phyloP scores from a whole-genome alignment of 2,113 vertebrate genomes.

The Nicator chloris region DNA sequence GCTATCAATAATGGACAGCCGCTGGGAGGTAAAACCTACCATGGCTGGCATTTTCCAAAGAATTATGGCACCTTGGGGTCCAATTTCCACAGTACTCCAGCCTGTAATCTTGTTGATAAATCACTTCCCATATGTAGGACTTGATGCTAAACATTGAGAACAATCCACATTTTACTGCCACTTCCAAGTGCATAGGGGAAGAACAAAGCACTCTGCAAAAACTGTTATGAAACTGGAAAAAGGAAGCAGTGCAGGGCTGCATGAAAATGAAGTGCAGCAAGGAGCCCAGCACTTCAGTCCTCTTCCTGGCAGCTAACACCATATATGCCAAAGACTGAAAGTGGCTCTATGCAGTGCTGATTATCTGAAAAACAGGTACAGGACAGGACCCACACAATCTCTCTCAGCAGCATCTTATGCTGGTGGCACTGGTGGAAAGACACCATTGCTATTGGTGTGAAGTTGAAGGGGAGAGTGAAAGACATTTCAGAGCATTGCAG shows the following conservation, averaged over 20 bases:
- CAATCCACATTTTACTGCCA: slow-evolving; percentile 11
- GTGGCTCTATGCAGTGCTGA: background rate
- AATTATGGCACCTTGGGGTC: slow-evolving; percentile 30
- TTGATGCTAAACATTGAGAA: slow-evolving; percentile 34
- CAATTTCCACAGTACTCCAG: slow-evolving; percentile 17
- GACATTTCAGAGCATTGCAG: background rate
- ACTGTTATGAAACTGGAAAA: background rate
- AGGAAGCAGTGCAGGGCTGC: background rate
- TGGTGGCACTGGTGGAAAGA: background rate
- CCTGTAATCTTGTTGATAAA: slow-evolving; percentile 43
- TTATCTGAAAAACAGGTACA: background rate
- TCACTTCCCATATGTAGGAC: slow-evolving; percentile 10
- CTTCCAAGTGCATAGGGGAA: background rate
- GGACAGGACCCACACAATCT: background rate
- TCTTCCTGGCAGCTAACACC: background rate
- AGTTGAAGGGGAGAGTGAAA: background rate
- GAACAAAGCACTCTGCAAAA: background rate
- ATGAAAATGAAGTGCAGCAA: background rate
- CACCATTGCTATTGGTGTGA: background rate
- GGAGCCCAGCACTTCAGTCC: background rate
- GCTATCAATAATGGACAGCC: slow-evolving; percentile 28
- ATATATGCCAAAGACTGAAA: background rate
- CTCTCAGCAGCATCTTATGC: background rate
- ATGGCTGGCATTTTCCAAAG: slow-evolving; percentile 28
- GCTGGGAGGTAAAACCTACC: background rate